phyloP scores from a whole-genome alignment of 1,140 invertebrate genomes.

The Gyrodactylus salaris region DNA sequence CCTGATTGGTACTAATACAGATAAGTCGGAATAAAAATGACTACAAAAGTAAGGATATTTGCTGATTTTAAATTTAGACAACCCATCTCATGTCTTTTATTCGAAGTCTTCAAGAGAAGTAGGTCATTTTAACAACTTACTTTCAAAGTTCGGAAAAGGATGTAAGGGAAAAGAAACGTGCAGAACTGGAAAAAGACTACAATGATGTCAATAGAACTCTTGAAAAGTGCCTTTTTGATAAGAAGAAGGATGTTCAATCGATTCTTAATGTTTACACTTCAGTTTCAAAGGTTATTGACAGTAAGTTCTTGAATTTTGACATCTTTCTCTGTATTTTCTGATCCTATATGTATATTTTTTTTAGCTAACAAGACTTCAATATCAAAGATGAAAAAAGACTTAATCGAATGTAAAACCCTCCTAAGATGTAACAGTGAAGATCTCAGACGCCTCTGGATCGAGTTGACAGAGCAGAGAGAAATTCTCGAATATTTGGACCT shows the following conservation, averaged over 20 bases:
- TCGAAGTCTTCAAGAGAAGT: neutral
- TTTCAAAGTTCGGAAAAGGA: neutral
- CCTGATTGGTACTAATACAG: neutral
- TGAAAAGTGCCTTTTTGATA: neutral
- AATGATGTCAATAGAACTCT: neutral
- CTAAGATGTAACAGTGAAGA: conserved; percentile 1
- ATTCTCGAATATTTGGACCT: neutral
- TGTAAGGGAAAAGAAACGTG: neutral
- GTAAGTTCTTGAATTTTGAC: no score
- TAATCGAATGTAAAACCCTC: neutral
- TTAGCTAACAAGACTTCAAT: neutral
- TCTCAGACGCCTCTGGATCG: neutral
- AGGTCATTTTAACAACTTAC: neutral
- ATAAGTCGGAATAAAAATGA: neutral
- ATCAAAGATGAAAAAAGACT: conserved; percentile 2
- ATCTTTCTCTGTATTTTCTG: no score
- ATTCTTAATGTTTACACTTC: neutral
- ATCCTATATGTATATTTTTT: neutral
- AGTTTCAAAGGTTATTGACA: neutral
- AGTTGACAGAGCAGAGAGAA: conserved; percentile 2
- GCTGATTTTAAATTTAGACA: neutral
- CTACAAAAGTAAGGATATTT: neutral
- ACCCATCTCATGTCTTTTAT: neutral
- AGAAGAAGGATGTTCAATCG: neutral
- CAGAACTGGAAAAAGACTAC: neutral